Conservation (phyloP, 2,113 vertebrate species). For the Xyrauchen texanus region DNA sequence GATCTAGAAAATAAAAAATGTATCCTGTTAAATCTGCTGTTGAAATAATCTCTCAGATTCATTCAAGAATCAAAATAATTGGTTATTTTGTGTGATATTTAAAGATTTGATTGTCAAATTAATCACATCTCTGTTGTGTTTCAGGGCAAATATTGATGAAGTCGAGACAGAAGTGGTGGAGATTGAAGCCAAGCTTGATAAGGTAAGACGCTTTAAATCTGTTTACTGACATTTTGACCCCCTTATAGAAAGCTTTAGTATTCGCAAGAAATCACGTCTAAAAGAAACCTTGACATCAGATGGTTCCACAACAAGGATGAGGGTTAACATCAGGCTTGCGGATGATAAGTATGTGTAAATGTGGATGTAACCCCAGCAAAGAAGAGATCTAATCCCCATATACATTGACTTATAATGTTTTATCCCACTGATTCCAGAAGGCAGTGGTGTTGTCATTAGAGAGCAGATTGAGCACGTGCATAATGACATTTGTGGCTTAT, state of each 20-base stretch:
- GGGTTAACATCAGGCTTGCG: constrained; percentile 5
- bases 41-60: too few species aligned
- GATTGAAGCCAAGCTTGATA: constrained; percentile 94
- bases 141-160: constrained; percentile 94
- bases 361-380: not conserved
- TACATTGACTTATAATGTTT: not conserved
- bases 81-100: not conserved
- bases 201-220: constrained; percentile 76
- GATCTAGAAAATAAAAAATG: not conserved
- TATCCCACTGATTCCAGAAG: not conserved
- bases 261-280: constrained; percentile 1
- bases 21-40: not conserved
- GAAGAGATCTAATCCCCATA: not conserved
- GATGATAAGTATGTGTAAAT: constrained; percentile 4
- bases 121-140: constrained; percentile 55
- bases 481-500: not conserved
- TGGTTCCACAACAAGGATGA: constrained; percentile 5
- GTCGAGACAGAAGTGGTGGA: constrained; percentile 97
- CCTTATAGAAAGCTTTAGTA: not conserved
- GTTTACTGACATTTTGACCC: not conserved
- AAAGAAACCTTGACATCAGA: not conserved
- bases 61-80: not conserved
- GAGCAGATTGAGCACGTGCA: constrained; percentile 1
- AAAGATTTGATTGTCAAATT: not conserved
- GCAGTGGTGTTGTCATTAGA: not conserved